Conservation (phyloP, 2,797 vertebrate species). For the Lycodopsis pacificus region DNA sequence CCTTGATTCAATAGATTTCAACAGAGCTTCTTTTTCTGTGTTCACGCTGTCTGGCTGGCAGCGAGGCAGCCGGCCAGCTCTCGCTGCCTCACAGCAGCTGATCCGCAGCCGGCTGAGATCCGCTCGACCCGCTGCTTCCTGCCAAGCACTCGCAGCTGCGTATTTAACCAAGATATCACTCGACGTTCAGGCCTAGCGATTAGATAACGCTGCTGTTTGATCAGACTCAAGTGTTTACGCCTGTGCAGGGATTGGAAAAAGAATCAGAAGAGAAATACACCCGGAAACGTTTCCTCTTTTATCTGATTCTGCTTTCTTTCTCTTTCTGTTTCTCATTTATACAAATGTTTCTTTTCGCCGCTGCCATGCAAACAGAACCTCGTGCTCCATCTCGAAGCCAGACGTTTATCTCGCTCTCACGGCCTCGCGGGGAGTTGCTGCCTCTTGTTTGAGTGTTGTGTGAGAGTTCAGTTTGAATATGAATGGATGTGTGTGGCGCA, state of each 20-base stretch:
- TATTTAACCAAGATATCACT: conserved; percentile 66
- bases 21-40: conserved; percentile 38
- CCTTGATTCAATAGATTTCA: conserved; percentile 70
- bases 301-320: conserved; percentile 18
- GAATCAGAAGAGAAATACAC: conserved; percentile 34
- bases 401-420: not conserved
- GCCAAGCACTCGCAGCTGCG: conserved; percentile 46
- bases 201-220: conserved; percentile 62
- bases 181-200: conserved; percentile 37
- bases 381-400: conserved; percentile 8
- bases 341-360: not conserved
- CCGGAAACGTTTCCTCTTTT: conserved; percentile 25
- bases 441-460: conserved; percentile 49
- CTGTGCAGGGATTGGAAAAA: conserved; percentile 23
- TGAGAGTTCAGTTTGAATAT: conserved; percentile 60
- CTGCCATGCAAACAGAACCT: conserved; percentile 13
- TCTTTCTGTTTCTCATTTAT: not conserved
- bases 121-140: not conserved
- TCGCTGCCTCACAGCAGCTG: conserved; percentile 36
- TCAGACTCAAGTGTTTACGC: conserved; percentile 36
- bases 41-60: conserved; percentile 59
- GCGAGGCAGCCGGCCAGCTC: conserved; percentile 47
- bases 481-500: conserved; percentile 52
- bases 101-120: conserved; percentile 42
- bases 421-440: conserved; percentile 3